These are phyloP conservation scores for Melinaea menophilus DNA, from an alignment of 2,888 invertebrate species.

Conservation along the genomic window DNA sequence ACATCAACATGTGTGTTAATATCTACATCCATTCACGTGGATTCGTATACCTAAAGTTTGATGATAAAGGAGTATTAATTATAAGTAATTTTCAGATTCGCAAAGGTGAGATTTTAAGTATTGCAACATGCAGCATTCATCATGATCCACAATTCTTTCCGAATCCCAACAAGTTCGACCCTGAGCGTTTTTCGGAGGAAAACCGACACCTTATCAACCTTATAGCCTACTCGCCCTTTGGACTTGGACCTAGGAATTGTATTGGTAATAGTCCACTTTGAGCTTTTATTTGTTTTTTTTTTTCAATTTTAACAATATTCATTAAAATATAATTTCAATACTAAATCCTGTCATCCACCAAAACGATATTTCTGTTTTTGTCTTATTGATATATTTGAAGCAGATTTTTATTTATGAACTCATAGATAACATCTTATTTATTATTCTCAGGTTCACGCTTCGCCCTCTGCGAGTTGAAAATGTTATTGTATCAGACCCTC, in stretches of 20 bases:
- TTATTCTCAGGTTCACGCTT: conserved; percentile 52
- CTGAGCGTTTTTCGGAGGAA: conserved; percentile 51
- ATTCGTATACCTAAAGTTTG: no score
- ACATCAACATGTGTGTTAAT: no score
- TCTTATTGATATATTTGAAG: no score
- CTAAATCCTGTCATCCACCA: not conserved
- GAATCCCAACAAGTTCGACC: conserved; percentile 51
- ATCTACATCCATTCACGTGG: not conserved
- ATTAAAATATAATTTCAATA: not conserved
- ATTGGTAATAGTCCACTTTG: conserved; percentile 43
- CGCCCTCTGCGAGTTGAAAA: conserved; percentile 61
- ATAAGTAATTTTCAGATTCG: conserved; percentile 40
- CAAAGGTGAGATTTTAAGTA: conserved; percentile 48
- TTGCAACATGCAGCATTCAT: conserved; percentile 57
- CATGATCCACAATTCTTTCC: conserved; percentile 46
- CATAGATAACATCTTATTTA: not conserved
- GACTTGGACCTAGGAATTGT: conserved; percentile 53
- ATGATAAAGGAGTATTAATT: no score
- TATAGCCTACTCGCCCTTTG: conserved; percentile 49
- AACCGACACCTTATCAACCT: conserved; percentile 46
- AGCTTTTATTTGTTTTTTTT: not conserved
- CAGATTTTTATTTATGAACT: no score
- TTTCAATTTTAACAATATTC: not conserved
- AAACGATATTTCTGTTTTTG: no score
- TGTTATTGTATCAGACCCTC: conserved; percentile 55